Evolutionary conservation across 2,113 vertebrate species (phyloP).

Genomic region (Corynorhinus townsendii): DNA sequence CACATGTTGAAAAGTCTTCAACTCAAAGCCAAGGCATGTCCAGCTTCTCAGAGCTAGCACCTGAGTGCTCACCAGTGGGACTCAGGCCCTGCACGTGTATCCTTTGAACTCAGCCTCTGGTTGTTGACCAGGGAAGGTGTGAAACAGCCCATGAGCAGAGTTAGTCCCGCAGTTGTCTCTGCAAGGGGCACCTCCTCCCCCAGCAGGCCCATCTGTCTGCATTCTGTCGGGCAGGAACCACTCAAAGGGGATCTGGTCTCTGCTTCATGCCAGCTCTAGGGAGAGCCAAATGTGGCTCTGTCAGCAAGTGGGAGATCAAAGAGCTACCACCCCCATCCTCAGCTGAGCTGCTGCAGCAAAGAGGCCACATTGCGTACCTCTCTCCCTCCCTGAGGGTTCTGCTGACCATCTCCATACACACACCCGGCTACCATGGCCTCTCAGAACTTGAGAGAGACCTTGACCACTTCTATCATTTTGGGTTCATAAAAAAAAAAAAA

Average conservation of each 20-base stretch:
- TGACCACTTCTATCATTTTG: not conserved
- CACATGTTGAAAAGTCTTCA: not conserved
- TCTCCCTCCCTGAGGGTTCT: not conserved
- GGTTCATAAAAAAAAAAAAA: not conserved
- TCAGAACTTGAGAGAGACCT: not conserved
- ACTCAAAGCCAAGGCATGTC: not conserved
- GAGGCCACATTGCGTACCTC: not conserved
- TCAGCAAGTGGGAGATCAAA: constrained; percentile 55
- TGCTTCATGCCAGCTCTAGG: not conserved
- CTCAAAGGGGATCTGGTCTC: not conserved
- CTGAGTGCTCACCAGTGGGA: not conserved
- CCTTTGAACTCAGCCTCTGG: not conserved
- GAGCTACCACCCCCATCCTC: not conserved
- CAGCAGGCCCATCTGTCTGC: constrained; percentile 35
- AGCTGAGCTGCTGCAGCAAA: not conserved
- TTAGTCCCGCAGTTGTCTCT: not conserved
- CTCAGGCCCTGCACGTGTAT: not conserved
- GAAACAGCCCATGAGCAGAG: not conserved
- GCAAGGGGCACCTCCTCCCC: not conserved
- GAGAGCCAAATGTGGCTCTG: constrained; percentile 41
- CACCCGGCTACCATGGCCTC: not conserved
- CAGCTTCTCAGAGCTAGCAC: not conserved
- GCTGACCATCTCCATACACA: rapidly evolving
- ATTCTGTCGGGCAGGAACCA: constrained; percentile 39
- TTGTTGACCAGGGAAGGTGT: not conserved